Percentiles rank a stretch among this genome's conserved stretches.
Conservation (phyloP, 2,113 vertebrate species). For the Cyprinodon tularosa region DNA sequence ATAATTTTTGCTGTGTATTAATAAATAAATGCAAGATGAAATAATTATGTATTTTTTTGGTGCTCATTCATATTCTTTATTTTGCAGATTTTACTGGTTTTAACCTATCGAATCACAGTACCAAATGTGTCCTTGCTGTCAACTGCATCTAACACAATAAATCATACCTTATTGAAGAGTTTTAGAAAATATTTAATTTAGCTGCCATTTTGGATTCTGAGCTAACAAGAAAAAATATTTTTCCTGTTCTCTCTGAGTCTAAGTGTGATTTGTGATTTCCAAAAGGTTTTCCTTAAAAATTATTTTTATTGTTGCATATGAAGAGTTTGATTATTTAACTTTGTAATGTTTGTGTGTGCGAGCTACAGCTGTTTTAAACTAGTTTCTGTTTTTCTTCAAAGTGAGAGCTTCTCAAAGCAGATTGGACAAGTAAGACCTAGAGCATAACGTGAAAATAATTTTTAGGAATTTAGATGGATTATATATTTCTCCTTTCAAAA, state of each 20-base stretch:
- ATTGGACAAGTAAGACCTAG: too few species aligned
- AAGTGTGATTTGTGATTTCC: not conserved
- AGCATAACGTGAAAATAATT: not conserved
- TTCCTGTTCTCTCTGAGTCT: not conserved
- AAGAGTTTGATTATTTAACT: not conserved
- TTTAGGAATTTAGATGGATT: not conserved
- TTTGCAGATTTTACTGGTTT: not conserved
- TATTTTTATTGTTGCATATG: not conserved
- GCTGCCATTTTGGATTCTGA: not conserved
- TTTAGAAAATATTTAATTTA: not conserved
- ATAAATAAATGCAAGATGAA: too few species aligned
- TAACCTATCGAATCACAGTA: not conserved
- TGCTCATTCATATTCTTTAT: not conserved
- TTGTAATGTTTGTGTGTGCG: too few species aligned
- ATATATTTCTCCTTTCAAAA: not conserved
- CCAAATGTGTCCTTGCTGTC: not conserved
- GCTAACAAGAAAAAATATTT: not conserved
- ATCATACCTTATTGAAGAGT: not conserved
- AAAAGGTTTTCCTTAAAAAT: not conserved
- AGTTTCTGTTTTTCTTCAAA: not conserved
- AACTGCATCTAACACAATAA: not conserved
- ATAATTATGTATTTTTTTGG: too few species aligned
- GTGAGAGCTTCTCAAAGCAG: not conserved
- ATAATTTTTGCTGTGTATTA: too few species aligned
- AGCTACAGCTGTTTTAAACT: not conserved